phyloP scores from a whole-genome alignment of 2,888 invertebrate species.

The Acrobasis repandana region DNA sequence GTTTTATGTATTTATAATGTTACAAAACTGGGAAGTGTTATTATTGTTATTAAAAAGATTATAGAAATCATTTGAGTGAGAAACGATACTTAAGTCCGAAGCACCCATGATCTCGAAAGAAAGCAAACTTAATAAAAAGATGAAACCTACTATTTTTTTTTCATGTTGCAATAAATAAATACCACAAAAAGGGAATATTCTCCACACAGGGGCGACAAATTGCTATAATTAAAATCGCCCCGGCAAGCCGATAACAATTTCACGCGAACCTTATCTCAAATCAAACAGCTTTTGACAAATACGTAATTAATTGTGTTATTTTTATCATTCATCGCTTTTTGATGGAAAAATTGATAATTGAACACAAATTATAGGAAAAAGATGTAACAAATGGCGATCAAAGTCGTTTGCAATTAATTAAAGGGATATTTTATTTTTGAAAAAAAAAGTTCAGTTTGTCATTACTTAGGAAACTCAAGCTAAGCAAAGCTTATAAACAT shows the following conservation, averaged over 20 bases:
- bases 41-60: too few relatives aligned
- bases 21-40: too few relatives aligned
- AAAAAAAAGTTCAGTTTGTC: too few relatives aligned
- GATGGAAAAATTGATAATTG: conserved; percentile 26
- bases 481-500: too few relatives aligned
- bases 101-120: too few relatives aligned
- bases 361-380: conserved; percentile 23
- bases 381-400: conserved; percentile 1
- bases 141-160: neutral
- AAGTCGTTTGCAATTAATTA: conserved; percentile 11
- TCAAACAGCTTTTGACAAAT: conserved; percentile 60
- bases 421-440: neutral
- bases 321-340: conserved; percentile 36
- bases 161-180: conserved; percentile 26
- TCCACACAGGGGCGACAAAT: conserved; percentile 57
- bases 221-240: conserved; percentile 65
- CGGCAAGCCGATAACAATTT: conserved; percentile 55
- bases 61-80: too few relatives aligned
- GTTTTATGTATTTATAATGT: too few relatives aligned
- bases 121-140: too few relatives aligned
- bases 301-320: conserved; percentile 58
- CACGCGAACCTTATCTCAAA: conserved; percentile 56
- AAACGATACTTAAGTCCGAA: too few relatives aligned
- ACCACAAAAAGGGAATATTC: conserved; percentile 31
- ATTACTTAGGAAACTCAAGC: too few relatives aligned